Conservation (phyloP, 2,797 vertebrate species). For the Acipenser oxyrinchus region DNA sequence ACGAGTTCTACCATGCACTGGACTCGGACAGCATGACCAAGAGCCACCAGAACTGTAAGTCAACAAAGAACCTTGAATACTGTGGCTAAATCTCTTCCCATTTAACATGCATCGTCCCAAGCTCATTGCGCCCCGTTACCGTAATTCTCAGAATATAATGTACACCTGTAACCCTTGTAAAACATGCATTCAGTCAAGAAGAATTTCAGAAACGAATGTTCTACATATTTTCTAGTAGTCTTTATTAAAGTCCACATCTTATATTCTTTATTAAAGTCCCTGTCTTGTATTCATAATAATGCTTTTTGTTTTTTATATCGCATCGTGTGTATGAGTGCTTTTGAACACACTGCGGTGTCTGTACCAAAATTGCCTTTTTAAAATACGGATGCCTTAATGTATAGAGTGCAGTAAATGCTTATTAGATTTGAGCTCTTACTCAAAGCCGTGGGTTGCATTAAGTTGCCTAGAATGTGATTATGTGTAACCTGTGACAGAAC, state of each 20-base stretch:
- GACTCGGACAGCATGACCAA: constrained; percentile 88
- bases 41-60: constrained; percentile 92
- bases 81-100: too few species aligned
- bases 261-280: too few species aligned
- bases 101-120: not conserved
- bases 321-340: too few species aligned
- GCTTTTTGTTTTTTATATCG: too few species aligned
- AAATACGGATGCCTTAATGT: constrained; percentile 36
- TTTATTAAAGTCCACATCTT: too few species aligned
- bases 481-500: constrained; percentile 36
- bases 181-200: too few species aligned
- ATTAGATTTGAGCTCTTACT: constrained; percentile 41
- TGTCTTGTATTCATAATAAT: too few species aligned
- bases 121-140: not conserved
- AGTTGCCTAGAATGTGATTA: constrained; percentile 55
- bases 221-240: too few species aligned
- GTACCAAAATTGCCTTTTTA: constrained; percentile 34
- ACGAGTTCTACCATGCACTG: constrained; percentile 89
- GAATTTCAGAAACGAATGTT: too few species aligned
- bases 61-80: not conserved
- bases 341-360: constrained; percentile 18
- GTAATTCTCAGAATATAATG: too few species aligned
- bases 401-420: constrained; percentile 40
- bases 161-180: too few species aligned
- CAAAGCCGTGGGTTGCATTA: constrained; percentile 36